Evolutionary conservation across 2,113 vertebrate species (phyloP).

Genomic region (Daubentonia madagascariensis): DNA sequence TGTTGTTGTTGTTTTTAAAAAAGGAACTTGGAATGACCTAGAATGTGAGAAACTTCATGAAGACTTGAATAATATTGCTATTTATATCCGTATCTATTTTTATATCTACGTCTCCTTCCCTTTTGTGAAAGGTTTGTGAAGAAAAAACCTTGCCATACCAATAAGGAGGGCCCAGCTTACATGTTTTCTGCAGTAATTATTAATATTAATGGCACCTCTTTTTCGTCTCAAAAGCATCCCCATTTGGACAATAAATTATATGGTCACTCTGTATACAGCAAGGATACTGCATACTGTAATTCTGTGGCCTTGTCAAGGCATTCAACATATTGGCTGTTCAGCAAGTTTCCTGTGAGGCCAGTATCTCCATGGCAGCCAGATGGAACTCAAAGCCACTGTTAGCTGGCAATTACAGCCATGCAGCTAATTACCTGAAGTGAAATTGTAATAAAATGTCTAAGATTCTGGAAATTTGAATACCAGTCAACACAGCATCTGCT

Average conservation of each 20-base stretch:
- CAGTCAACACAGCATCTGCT: slow-evolving; percentile 34
- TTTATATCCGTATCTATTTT: background rate
- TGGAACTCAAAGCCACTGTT: background rate
- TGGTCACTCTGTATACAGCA: background rate
- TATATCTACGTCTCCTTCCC: background rate
- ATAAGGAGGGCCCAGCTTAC: background rate
- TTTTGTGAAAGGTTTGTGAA: background rate
- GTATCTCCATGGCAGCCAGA: background rate
- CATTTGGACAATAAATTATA: background rate
- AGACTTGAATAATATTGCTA: background rate
- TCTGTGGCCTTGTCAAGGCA: background rate
- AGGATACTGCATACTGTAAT: background rate
- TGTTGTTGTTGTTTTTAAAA: background rate
- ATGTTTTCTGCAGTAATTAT: background rate
- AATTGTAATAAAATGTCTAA: background rate
- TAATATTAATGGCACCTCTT: background rate
- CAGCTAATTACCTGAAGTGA: slow-evolving; percentile 40
- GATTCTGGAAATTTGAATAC: slow-evolving; percentile 35
- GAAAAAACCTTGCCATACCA: background rate
- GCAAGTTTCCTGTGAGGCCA: background rate
- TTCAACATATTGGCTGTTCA: background rate
- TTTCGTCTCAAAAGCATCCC: background rate
- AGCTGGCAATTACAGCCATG: background rate
- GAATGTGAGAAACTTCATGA: background rate
- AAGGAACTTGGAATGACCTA: background rate